These are phyloP conservation scores for Olivierus martensii DNA, from an alignment of 1,140 invertebrate genomes.

Conservation along the genomic window DNA sequence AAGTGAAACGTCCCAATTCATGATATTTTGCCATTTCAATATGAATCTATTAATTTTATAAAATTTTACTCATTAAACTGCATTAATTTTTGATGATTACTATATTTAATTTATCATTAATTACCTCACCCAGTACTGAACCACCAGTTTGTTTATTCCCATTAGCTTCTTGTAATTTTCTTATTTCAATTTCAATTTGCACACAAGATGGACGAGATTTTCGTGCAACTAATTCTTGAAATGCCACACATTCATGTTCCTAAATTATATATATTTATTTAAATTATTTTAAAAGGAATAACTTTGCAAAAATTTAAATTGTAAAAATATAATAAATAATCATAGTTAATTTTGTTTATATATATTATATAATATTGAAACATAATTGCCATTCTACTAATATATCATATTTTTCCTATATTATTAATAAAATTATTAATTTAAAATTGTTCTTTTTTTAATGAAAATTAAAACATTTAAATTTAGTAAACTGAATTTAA, in stretches of 20 bases:
- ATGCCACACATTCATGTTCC: constrained; percentile 28
- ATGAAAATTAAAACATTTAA: too few species aligned
- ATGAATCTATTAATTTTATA: constrained; percentile 32
- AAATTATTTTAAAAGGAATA: background rate
- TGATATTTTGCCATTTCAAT: constrained; percentile 43
- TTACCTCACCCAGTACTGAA: constrained; percentile 35
- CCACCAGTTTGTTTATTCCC: constrained; percentile 24
- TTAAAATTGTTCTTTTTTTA: too few species aligned
- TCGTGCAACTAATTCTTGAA: constrained; percentile 21
- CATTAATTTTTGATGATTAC: too few species aligned
- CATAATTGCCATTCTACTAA: too few species aligned
- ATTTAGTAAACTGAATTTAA: too few species aligned
- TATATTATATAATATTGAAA: too few species aligned
- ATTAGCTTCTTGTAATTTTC: constrained; percentile 23
- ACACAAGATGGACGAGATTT: constrained; percentile 35
- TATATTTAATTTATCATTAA: background rate
- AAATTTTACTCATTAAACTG: too few species aligned
- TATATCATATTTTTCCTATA: too few species aligned
- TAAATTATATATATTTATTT: constrained; percentile 14
- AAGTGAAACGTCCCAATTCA: constrained; percentile 38
- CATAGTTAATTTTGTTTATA: too few species aligned
- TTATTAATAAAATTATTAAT: too few species aligned
- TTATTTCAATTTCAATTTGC: constrained; percentile 30
- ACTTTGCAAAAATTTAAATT: too few species aligned
- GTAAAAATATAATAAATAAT: too few species aligned